Conservation (phyloP, 2,888 invertebrate genomes). For the Stictocephala bisonia region DNA sequence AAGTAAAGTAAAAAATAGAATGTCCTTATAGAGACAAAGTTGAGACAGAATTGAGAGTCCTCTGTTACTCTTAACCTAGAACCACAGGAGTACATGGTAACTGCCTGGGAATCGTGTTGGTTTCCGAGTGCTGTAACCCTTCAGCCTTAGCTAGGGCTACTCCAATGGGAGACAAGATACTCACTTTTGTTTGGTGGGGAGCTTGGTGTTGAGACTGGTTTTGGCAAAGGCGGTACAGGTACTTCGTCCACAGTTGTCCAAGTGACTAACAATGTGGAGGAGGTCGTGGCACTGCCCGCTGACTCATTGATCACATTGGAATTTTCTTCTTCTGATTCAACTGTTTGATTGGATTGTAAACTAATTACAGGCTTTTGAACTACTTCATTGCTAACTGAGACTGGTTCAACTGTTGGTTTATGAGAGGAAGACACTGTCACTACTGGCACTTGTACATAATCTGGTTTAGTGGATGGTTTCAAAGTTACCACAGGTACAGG, state of each 20-base stretch:
- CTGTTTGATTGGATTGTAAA: constrained; percentile 1
- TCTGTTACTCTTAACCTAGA: too few species aligned
- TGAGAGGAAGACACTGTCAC: background rate
- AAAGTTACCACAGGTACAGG: constrained; percentile 51
- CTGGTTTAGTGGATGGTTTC: constrained; percentile 20
- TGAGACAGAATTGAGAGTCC: too few species aligned
- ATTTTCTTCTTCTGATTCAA: constrained; percentile 47
- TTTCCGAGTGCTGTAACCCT: too few species aligned
- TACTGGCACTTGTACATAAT: constrained; percentile 35
- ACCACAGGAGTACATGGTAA: too few species aligned
- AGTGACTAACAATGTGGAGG: constrained; percentile 65
- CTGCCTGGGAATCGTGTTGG: too few species aligned
- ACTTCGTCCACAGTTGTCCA: constrained; percentile 67
- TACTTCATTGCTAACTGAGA: constrained; percentile 42
- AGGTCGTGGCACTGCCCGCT: constrained; percentile 60
- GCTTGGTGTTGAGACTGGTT: constrained; percentile 26
- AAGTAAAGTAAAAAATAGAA: too few species aligned
- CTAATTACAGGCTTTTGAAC: background rate
- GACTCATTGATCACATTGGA: constrained; percentile 46
- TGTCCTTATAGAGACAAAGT: too few species aligned
- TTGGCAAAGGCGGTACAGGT: constrained; percentile 47
- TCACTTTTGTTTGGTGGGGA: constrained; percentile 2
- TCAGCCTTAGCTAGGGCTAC: too few species aligned
- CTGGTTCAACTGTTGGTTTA: constrained; percentile 48
- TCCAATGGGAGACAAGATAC: too few species aligned